A percentile compares a stretch with the other conserved stretches of the same genome.
Conservation (phyloP, 2,113 vertebrate species). For the Rhabdomys dilectus region DNA sequence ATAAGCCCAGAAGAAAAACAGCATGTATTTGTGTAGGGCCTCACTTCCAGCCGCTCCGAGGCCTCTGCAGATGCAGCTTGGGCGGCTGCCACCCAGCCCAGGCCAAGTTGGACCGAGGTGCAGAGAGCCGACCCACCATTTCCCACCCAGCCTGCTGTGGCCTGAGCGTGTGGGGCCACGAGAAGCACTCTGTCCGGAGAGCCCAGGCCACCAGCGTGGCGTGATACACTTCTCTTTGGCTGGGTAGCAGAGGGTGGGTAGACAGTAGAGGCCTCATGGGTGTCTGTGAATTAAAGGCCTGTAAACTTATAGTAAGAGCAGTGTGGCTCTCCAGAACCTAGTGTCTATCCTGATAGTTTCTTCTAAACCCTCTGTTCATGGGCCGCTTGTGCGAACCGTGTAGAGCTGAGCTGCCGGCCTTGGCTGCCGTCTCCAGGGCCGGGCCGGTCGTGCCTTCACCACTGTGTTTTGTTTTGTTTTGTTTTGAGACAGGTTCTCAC, state of each 20-base stretch:
- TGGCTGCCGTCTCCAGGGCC: background rate
- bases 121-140: background rate
- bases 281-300: too few relatives aligned
- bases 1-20: slow-evolving; percentile 58
- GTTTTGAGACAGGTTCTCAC: background rate
- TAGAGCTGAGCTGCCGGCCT: fast-evolving
- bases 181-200: background rate
- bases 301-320: background rate
- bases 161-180: background rate
- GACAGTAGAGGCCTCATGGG: background rate
- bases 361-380: fast-evolving
- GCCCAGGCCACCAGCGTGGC: background rate
- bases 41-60: background rate
- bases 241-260: background rate
- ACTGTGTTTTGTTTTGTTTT: background rate
- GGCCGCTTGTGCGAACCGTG: fast-evolving
- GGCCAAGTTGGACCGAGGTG: slow-evolving; percentile 2
- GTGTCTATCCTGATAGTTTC: fast-evolving
- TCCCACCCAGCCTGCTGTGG: background rate
- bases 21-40: background rate
- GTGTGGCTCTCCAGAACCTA: background rate
- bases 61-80: slow-evolving; percentile 11
- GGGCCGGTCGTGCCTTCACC: background rate
- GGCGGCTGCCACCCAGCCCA: background rate
- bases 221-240: background rate